phyloP scores from a whole-genome alignment of 1,140 invertebrate genomes.

The Lysiphlebus fabarum region DNA sequence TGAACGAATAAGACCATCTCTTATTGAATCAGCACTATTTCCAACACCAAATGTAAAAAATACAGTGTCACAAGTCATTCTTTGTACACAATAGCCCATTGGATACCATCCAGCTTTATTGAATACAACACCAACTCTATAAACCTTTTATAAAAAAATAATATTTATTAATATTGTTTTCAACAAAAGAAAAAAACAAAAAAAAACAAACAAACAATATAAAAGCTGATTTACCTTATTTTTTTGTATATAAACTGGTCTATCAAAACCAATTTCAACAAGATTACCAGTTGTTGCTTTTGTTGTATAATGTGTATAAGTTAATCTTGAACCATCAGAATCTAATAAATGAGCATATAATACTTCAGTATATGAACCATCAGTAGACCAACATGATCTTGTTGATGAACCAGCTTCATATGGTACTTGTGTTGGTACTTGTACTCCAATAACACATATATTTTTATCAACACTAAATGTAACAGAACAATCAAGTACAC shows the following conservation, averaged over 20 bases:
- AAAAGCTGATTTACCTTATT: conserved; percentile 61
- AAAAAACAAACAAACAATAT: too few species aligned
- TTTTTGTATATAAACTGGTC: conserved; percentile 70
- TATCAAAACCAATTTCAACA: conserved; percentile 75
- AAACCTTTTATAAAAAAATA: conserved; percentile 38
- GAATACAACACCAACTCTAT: conserved; percentile 76
- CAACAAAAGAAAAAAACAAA: background rate
- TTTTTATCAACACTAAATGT: conserved; percentile 76
- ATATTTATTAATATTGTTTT: too few species aligned
- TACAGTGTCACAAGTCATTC: conserved; percentile 63
- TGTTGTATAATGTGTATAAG: conserved; percentile 76
- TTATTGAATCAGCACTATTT: conserved; percentile 61
- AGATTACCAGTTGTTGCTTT: conserved; percentile 62
- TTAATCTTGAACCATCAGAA: conserved; percentile 69
- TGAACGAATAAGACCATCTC: conserved; percentile 72
- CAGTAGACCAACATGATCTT: background rate
- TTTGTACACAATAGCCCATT: conserved; percentile 64
- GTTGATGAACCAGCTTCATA: background rate
- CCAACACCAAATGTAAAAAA: conserved; percentile 72
- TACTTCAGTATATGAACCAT: conserved; percentile 65
- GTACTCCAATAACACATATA: conserved; percentile 69
- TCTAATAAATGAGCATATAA: conserved; percentile 76
- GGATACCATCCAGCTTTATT: conserved; percentile 78
- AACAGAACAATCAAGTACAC: conserved; percentile 70
- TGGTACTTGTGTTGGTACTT: conserved; percentile 56